Conservation (phyloP, 2,113 vertebrate genomes). For the Oryzias melastigma region DNA sequence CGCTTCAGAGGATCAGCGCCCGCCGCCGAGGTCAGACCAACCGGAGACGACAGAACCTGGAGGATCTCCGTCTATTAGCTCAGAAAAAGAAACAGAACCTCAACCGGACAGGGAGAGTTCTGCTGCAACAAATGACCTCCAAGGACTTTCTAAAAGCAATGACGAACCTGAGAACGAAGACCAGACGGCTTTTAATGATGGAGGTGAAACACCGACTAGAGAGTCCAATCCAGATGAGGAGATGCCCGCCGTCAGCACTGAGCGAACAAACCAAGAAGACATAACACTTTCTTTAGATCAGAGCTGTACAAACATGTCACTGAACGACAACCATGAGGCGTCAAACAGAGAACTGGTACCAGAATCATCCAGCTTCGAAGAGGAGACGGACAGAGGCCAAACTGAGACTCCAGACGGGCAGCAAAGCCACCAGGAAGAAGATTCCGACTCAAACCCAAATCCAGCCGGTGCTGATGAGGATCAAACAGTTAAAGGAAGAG, state of each 20-base stretch:
- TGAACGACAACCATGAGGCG: neutral
- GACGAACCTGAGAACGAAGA: constrained; percentile 7
- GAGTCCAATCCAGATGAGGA: neutral
- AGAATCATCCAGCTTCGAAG: too few relatives aligned
- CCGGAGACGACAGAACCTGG: neutral
- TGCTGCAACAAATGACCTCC: constrained; percentile 8
- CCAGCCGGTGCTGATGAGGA: too few relatives aligned
- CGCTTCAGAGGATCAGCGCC: neutral
- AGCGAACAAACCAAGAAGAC: neutral
- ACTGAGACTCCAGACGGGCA: neutral
- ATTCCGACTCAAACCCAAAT: too few relatives aligned
- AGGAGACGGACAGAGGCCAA: neutral
- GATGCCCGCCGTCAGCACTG: neutral
- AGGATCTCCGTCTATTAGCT: neutral
- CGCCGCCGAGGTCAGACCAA: neutral
- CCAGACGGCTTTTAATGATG: neutral
- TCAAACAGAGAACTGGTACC: too few relatives aligned
- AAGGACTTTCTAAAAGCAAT: neutral
- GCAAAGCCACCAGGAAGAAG: too few relatives aligned
- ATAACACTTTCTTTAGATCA: neutral
- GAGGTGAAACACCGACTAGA: constrained; percentile 2
- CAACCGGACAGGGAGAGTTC: neutral
- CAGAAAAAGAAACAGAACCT: neutral
- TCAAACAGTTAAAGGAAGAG: too few relatives aligned
- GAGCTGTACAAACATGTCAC: neutral